Percentiles rank a stretch among this genome's conserved stretches.
phyloP scores from a whole-genome alignment of 2,113 vertebrate genomes.

The Scartelaos histophorus region DNA sequence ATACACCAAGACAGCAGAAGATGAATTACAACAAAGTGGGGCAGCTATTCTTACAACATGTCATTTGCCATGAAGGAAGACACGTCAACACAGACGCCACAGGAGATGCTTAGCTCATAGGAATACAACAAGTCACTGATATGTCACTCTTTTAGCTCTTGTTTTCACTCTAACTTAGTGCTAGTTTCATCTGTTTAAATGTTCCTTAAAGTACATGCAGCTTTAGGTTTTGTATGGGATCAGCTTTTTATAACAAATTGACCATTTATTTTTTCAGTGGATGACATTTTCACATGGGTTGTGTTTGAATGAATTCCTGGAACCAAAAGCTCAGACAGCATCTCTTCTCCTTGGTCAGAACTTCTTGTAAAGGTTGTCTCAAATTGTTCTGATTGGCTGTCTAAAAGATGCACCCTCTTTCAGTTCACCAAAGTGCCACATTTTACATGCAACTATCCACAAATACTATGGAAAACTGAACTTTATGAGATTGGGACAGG shows the following conservation, averaged over 20 bases:
- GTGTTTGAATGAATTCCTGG: neutral
- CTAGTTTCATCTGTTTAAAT: neutral
- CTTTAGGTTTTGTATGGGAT: neutral
- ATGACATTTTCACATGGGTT: too few species aligned
- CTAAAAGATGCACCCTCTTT: too few species aligned
- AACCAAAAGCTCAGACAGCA: neutral
- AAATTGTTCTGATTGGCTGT: too few species aligned
- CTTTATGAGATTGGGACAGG: too few species aligned
- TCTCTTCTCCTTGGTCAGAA: too few species aligned
- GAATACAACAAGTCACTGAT: neutral
- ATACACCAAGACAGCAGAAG: neutral
- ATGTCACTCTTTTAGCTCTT: neutral
- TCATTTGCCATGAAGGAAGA: conserved; percentile 9
- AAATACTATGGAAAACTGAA: too few species aligned
- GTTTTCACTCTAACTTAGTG: neutral
- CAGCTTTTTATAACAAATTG: neutral
- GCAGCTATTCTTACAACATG: conserved; percentile 5
- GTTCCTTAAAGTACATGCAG: neutral
- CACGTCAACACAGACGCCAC: neutral
- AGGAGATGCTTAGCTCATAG: conserved; percentile 5
- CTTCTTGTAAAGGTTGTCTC: too few species aligned
- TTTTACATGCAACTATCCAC: too few species aligned
- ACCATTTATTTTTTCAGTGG: neutral
- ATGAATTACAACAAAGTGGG: conserved; percentile 11
- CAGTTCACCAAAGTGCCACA: too few species aligned